phyloP scores from a whole-genome alignment of 2,113 vertebrate species.

The Ornithorhynchus anatinus region DNA sequence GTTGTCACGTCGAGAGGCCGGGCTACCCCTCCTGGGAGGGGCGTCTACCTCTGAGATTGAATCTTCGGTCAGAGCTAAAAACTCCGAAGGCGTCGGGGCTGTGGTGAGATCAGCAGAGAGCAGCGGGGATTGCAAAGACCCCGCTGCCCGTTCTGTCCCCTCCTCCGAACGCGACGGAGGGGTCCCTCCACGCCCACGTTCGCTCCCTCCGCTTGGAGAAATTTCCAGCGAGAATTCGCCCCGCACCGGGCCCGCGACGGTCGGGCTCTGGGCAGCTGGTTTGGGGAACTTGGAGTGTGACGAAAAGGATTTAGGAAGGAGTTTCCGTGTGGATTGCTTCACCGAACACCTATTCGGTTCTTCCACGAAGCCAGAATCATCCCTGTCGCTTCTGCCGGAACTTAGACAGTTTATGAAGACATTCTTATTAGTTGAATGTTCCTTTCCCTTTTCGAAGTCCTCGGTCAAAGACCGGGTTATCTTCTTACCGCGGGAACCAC shows the following conservation, averaged over 20 bases:
- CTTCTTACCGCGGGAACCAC: constrained; percentile 86
- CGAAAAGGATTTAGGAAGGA: constrained; percentile 93
- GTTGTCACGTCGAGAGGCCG: constrained; percentile 63
- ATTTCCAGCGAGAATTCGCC: constrained; percentile 73
- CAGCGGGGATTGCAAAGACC: constrained; percentile 86
- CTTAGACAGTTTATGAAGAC: constrained; percentile 97
- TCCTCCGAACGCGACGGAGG: constrained; percentile 82
- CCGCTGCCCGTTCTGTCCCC: constrained; percentile 79
- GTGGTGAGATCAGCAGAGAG: constrained; percentile 91
- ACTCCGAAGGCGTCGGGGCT: constrained; percentile 91
- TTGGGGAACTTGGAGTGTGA: constrained; percentile 90
- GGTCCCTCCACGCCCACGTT: constrained; percentile 61
- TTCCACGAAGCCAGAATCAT: constrained; percentile 93
- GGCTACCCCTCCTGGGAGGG: constrained; percentile 76
- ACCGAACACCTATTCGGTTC: constrained; percentile 79
- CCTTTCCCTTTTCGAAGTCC: constrained; percentile 87
- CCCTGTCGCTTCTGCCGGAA: constrained; percentile 87
- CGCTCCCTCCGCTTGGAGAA: constrained; percentile 47
- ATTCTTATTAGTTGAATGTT: constrained; percentile 81
- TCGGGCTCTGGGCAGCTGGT: constrained; percentile 62
- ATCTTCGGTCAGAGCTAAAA: constrained; percentile 88
- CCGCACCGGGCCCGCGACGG: constrained; percentile 62
- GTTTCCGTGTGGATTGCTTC: constrained; percentile 83
- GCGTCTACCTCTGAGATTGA: constrained; percentile 88
- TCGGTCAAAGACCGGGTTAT: constrained; percentile 92